phyloP scores from a whole-genome alignment of 2,113 vertebrate genomes.

The Forbesichthys papilliferus region DNA sequence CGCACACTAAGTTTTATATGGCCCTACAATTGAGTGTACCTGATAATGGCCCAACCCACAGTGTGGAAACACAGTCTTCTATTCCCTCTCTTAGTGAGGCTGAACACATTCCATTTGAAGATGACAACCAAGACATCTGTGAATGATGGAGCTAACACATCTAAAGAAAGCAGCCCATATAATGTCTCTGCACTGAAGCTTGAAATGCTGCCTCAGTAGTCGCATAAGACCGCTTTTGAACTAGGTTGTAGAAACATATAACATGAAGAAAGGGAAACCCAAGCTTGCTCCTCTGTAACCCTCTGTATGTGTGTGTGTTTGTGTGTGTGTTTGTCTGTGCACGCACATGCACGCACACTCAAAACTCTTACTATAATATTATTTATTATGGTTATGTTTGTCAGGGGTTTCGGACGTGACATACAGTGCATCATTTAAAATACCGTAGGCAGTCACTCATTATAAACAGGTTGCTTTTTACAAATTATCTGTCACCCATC shows the following conservation, averaged over 20 bases:
- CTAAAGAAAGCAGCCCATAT: constrained; percentile 37
- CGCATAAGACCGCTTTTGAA: constrained; percentile 49
- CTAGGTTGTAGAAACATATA: constrained; percentile 56
- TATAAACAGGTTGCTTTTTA: no score
- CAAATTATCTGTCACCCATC: no score
- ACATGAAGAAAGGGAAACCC: constrained; percentile 18
- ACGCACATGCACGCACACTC: constrained; percentile 1
- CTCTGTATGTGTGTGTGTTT: constrained; percentile 1
- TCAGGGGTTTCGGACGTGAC: no score
- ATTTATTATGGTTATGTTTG: no score
- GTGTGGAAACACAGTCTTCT: constrained; percentile 23
- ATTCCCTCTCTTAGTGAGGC: constrained; percentile 41
- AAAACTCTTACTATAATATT: constrained; percentile 23
- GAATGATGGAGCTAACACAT: constrained; percentile 57
- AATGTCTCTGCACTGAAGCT: constrained; percentile 50
- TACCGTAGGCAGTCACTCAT: no score
- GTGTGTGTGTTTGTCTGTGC: neutral
- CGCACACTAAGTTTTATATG: constrained; percentile 1
- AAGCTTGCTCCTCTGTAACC: constrained; percentile 38
- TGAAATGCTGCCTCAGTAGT: constrained; percentile 41
- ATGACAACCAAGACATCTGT: constrained; percentile 48
- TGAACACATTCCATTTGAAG: constrained; percentile 52
- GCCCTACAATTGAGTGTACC: constrained; percentile 15
- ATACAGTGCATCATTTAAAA: no score
- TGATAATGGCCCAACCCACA: constrained; percentile 24